phyloP scores from a whole-genome alignment of 2,888 invertebrate genomes.

The Eupithecia pulchellata region DNA sequence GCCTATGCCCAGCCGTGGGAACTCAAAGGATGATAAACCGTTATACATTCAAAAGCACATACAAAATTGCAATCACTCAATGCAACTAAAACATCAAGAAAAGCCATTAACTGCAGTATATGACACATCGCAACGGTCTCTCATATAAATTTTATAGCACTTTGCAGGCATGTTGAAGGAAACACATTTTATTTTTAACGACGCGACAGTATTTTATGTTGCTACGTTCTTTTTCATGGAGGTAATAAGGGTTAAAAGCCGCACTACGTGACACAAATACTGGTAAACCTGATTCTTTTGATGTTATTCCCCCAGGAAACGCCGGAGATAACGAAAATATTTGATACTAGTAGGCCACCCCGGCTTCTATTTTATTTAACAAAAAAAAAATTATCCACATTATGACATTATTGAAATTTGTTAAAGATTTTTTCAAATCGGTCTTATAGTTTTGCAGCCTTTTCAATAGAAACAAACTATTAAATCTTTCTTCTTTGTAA shows the following conservation, averaged over 20 bases:
- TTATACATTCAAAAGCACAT: background rate
- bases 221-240: slow-evolving; percentile 40
- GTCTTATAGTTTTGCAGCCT: too few relatives aligned
- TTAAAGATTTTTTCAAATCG: too few relatives aligned
- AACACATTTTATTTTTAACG: slow-evolving; percentile 74
- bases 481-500: too few relatives aligned
- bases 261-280: slow-evolving; percentile 45
- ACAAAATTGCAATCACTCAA: slow-evolving; percentile 36
- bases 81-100: slow-evolving; percentile 61
- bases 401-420: too few relatives aligned
- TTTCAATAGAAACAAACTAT: too few relatives aligned
- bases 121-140: slow-evolving; percentile 65
- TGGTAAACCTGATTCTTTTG: slow-evolving; percentile 30
- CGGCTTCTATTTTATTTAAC: too few relatives aligned
- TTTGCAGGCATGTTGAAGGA: slow-evolving; percentile 65
- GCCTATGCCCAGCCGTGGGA: background rate
- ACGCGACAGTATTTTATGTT: slow-evolving; percentile 57
- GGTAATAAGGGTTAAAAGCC: slow-evolving; percentile 44
- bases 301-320: slow-evolving; percentile 19
- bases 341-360: too few relatives aligned
- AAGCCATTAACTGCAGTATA: slow-evolving; percentile 70
- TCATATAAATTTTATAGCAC: slow-evolving; percentile 72
- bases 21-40: background rate
- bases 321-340: slow-evolving; percentile 22
- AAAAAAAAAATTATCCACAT: too few relatives aligned